phyloP scores from a whole-genome alignment of 2,113 vertebrate species.

The Falcunculus frontatus region DNA sequence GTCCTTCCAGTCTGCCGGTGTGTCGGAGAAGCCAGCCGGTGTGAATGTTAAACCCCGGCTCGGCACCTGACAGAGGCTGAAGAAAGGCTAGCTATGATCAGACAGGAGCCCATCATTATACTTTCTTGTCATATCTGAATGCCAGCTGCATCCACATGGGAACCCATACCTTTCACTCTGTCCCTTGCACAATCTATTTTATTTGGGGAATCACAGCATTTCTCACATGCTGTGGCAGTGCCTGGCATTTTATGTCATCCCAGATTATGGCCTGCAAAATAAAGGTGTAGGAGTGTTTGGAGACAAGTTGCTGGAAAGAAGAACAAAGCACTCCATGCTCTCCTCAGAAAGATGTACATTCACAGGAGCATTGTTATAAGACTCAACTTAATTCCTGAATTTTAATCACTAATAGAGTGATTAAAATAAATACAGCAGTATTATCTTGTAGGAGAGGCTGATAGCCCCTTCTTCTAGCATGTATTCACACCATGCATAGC shows the following conservation, averaged over 20 bases:
- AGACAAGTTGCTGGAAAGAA: not conserved
- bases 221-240: not conserved
- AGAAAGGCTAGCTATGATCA: not conserved
- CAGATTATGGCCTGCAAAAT: not conserved
- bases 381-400: not conserved
- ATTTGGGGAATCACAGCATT: not conserved
- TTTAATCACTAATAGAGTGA: not conserved
- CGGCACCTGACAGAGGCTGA: too few relatives aligned
- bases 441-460: not conserved
- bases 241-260: not conserved
- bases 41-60: too few relatives aligned
- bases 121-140: not conserved
- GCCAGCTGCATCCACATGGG: accelerated
- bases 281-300: not conserved
- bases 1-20: too few relatives aligned
- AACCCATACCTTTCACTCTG: not conserved
- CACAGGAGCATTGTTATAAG: not conserved
- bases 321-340: not conserved
- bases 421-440: not conserved
- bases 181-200: not conserved
- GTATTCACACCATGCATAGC: not conserved
- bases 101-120: not conserved
- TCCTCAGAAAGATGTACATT: not conserved
- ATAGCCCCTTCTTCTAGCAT: not conserved
- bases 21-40: too few relatives aligned